phyloP scores from a whole-genome alignment of 2,888 invertebrate genomes.

The Eupithecia centaureata region DNA sequence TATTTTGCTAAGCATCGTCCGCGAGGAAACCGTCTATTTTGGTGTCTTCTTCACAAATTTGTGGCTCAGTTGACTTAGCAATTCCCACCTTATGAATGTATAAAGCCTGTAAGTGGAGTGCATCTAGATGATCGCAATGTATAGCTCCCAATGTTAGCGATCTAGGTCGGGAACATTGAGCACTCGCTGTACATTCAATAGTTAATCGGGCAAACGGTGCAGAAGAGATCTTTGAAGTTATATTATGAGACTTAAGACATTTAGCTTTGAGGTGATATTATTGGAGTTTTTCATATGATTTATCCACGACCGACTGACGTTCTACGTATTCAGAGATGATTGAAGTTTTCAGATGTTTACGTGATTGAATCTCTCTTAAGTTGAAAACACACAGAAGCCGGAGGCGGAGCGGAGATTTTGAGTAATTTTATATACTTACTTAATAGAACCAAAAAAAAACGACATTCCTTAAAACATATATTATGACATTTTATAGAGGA shows the following conservation, averaged over 20 bases:
- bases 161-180: background rate
- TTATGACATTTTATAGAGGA: too few relatives aligned
- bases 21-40: background rate
- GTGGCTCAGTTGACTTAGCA: background rate
- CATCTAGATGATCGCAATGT: too few relatives aligned
- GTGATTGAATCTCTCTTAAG: too few relatives aligned
- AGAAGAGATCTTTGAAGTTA: background rate
- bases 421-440: too few relatives aligned
- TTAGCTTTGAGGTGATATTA: background rate
- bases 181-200: background rate
- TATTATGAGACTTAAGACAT: too few relatives aligned
- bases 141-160: too few relatives aligned
- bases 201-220: background rate
- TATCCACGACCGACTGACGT: background rate
- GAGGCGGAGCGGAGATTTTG: too few relatives aligned
- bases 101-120: conserved; percentile 18
- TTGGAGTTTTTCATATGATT: background rate
- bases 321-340: too few relatives aligned
- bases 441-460: too few relatives aligned
- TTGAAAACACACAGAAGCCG: too few relatives aligned
- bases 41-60: background rate
- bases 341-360: too few relatives aligned
- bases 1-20: background rate
- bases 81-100: background rate
- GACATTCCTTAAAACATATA: too few relatives aligned